Base-by-base conservation (phyloP, 2,113 vertebrate species). In the Odobenus rosmarus region DNA sequence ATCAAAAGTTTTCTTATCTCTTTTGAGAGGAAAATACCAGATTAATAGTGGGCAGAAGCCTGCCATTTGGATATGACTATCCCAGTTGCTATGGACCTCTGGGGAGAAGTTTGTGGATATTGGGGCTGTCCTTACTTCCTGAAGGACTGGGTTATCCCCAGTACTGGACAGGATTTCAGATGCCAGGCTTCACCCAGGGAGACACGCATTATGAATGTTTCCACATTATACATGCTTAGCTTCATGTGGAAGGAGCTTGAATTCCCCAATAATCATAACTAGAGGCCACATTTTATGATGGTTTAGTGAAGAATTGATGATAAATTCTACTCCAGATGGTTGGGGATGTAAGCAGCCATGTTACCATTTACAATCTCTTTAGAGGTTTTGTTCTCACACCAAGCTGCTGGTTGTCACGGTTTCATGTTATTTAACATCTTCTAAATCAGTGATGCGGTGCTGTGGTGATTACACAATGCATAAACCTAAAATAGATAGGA, bases 291-390 rank as follows among this genome's bases (percentile, higher is more conserved):
- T 88, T 74, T 51, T 80, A 57, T 4, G 53, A 90, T 42, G 0
- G 46, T 59, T 97, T 26, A 49, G 39, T 95, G 49, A 97, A 89
- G 72, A 90, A 90, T 11, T 61, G 67, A 83, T 62, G 23, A 39
- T 36, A 84, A 76, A 33, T 90, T 90, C 26, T 64, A 87, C 57
- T 96, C 18, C 19, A 94, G 67, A 69, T 19, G 36, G 12, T 42
- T 92, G 16, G 19, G 55, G 4, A 74, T 36, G 7, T 84, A 88
- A 81, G 23, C 26, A n/a, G 26, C 19, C n/a, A 64, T 67, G 5
- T 36, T 85, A 46, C 26, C 59, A 64, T 69, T 90, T 82, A 51
- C 0, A 51, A 39, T 85, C 28, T 93, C 14, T 77, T 79, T 36
- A 72, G 85, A 82, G 62, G 5, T 90, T 76, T 84, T 33, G 9